phyloP scores from a whole-genome alignment of 2,797 vertebrate species.

The Pseudochirops corinnae region DNA sequence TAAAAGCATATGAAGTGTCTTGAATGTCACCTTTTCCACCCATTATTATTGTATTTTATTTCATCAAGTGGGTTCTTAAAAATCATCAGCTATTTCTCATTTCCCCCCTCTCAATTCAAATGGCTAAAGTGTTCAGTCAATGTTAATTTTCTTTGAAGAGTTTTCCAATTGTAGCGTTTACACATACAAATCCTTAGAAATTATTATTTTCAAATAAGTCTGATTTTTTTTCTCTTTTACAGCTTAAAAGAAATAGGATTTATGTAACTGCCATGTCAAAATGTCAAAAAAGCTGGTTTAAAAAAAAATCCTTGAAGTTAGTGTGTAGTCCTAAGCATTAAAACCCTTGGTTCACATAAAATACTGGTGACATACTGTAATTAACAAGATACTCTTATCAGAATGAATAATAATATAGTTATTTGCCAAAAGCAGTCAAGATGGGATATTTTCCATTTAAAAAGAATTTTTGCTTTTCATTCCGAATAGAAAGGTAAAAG shows the following conservation, averaged over 20 bases:
- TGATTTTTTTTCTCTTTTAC: constrained; percentile 68
- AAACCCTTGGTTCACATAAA: constrained; percentile 66
- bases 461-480: constrained; percentile 62
- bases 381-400: constrained; percentile 79
- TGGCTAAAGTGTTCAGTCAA: constrained; percentile 60
- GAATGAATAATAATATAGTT: constrained; percentile 75
- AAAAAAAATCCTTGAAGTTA: constrained; percentile 45
- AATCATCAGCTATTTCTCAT: constrained; percentile 31
- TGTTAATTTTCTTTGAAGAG: constrained; percentile 62
- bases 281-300: constrained; percentile 69
- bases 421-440: constrained; percentile 65
- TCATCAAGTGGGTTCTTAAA: constrained; percentile 38
- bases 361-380: constrained; percentile 74
- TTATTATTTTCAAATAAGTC: constrained; percentile 71
- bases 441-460: constrained; percentile 64
- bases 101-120: constrained; percentile 26
- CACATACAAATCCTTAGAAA: constrained; percentile 62
- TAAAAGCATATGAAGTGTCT: neutral
- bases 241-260: constrained; percentile 66
- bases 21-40: constrained; percentile 25
- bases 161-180: constrained; percentile 56
- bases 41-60: constrained; percentile 19
- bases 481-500: constrained; percentile 4
- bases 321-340: constrained; percentile 46
- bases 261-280: constrained; percentile 72